Conservation (phyloP, 2,113 vertebrate species). For the Calyptommatus sinebrachiatus region DNA sequence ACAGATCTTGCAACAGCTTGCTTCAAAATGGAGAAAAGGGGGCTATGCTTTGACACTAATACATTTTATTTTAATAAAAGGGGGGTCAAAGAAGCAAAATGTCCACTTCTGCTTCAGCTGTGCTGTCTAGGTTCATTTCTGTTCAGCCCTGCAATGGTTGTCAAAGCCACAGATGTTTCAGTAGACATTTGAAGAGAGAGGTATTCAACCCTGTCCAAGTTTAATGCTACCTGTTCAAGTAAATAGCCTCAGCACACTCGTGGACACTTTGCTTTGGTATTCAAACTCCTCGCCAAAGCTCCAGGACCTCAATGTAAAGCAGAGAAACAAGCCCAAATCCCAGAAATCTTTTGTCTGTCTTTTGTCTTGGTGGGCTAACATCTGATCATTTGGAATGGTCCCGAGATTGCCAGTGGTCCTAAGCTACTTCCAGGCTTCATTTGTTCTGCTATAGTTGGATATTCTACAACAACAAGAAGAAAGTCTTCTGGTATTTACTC, state of each 20-base stretch:
- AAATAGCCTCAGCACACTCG: no score
- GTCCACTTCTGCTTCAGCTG: conserved; percentile 36
- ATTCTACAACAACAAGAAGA: no score
- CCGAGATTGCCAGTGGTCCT: no score
- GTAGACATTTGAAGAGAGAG: conserved; percentile 52
- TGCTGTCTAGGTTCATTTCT: conserved; percentile 20
- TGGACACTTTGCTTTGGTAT: neutral
- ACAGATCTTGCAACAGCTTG: neutral
- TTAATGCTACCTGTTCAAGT: conserved; percentile 18
- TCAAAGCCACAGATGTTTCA: conserved; percentile 67
- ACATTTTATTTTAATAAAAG: conserved; percentile 76
- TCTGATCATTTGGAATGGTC: no score
- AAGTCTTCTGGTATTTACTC: no score
- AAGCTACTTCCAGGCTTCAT: no score
- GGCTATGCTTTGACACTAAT: conserved; percentile 55
- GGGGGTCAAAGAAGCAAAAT: conserved; percentile 59
- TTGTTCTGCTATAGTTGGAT: no score
- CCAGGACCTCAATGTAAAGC: no score
- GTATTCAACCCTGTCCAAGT: conserved; percentile 49
- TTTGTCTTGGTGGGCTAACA: no score
- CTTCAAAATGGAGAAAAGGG: neutral
- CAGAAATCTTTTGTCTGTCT: no score
- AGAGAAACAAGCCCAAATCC: no score
- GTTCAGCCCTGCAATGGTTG: conserved; percentile 55
- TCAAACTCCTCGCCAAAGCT: neutral